Conservation (phyloP, 2,888 invertebrate genomes). For the Drosophila ezoana region DNA sequence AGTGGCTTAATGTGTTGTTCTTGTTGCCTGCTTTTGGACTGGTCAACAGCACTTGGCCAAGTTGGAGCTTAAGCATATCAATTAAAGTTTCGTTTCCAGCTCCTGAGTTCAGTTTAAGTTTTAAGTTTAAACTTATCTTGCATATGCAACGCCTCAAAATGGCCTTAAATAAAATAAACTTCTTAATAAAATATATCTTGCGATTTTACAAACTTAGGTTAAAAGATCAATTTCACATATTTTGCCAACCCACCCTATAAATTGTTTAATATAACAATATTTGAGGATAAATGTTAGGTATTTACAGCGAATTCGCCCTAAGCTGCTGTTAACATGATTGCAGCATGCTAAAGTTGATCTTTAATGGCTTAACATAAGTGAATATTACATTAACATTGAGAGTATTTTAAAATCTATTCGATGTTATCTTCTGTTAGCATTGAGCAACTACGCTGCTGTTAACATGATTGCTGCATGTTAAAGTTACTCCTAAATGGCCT, state of each 20-base stretch:
- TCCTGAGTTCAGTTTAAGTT: not conserved
- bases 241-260: too few species aligned
- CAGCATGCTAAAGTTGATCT: not conserved
- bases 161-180: not conserved
- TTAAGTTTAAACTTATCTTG: not conserved
- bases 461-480: too few species aligned
- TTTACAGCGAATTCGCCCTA: not conserved
- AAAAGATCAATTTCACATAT: too few species aligned
- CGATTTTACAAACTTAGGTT: too few species aligned
- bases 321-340: not conserved
- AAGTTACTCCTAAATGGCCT: too few species aligned
- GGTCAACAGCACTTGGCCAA: conserved; percentile 45
- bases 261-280: not conserved
- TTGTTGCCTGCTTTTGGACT: conserved; percentile 10
- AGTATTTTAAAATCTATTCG: not conserved
- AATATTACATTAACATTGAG: not conserved
- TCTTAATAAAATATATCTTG: too few species aligned
- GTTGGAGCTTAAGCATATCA: conserved; percentile 29
- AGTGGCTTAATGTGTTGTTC: conserved; percentile 59
- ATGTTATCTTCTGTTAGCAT: too few species aligned
- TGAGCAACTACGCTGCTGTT: too few species aligned
- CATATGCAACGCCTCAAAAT: too few species aligned
- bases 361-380: not conserved
- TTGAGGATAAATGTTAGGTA: not conserved
- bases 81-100: conserved; percentile 48